Evolutionary conservation across 64 coral and sea anemone species (phyloP).

Genomic region (Pocillopora verrucosa): DNA sequence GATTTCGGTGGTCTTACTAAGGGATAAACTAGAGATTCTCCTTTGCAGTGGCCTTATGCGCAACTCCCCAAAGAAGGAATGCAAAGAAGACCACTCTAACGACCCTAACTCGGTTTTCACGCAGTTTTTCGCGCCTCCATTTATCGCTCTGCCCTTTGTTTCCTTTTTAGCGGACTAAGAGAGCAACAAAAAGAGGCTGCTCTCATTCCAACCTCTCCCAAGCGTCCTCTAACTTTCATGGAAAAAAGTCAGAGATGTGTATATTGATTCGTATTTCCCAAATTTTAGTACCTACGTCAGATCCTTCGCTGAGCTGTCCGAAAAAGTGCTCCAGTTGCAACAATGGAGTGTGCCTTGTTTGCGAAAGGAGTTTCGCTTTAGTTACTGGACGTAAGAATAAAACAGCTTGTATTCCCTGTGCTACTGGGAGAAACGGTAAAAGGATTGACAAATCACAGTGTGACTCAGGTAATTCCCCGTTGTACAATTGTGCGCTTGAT

Average conservation of each 20-base stretch:
- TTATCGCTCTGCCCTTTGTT: too few species aligned
- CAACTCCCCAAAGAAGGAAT: too few species aligned
- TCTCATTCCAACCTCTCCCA: too few species aligned
- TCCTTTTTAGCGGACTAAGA: too few species aligned
- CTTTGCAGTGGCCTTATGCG: too few species aligned
- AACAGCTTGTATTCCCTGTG: constrained; percentile 1
- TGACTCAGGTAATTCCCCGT: background rate
- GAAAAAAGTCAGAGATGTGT: background rate
- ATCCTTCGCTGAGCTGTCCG: background rate
- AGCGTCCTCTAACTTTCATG: background rate
- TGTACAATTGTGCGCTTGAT: background rate
- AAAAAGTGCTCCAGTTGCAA: constrained; percentile 1
- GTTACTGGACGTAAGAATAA: background rate
- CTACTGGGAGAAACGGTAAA: background rate
- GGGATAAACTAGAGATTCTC: too few species aligned
- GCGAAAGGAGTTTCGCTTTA: constrained; percentile 4
- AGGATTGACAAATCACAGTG: background rate
- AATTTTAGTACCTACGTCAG: background rate
- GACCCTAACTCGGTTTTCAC: too few species aligned
- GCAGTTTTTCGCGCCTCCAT: too few species aligned
- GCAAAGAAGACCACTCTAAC: too few species aligned
- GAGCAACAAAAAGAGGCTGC: too few species aligned
- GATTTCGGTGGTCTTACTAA: too few species aligned
- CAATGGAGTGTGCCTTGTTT: background rate
- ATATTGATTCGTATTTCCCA: too few species aligned